Evolutionary conservation across 2,113 vertebrate genomes (phyloP).

Genomic region (Brachypodius melanocephalos): DNA sequence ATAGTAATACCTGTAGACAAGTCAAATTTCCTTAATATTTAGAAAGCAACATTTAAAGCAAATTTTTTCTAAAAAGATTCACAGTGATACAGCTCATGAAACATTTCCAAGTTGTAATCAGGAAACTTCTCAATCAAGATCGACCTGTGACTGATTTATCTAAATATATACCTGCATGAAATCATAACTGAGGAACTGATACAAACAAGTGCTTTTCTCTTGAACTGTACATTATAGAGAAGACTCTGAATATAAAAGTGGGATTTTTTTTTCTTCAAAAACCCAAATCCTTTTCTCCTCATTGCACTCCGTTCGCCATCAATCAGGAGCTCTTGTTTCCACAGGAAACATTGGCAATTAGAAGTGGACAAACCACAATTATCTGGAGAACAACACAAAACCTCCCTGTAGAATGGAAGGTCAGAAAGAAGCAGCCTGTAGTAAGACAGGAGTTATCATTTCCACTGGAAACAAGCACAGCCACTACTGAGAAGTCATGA

Average conservation of each 20-base stretch:
- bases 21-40: neutral
- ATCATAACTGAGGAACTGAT: neutral
- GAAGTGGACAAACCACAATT: neutral
- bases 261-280: neutral
- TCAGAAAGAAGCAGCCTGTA: neutral
- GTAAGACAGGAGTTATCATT: conserved; percentile 36
- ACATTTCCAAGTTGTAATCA: neutral
- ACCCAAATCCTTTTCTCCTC: neutral
- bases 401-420: conserved; percentile 13
- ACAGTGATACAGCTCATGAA: neutral
- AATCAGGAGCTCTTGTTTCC: conserved; percentile 29
- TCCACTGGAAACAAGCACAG: conserved; percentile 61
- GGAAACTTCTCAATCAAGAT: neutral
- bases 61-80: neutral
- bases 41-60: neutral
- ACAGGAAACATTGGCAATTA: conserved; percentile 37
- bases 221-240: neutral
- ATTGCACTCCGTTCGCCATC: neutral
- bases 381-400: neutral
- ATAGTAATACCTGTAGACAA: neutral
- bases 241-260: neutral
- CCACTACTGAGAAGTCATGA: neutral
- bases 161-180: neutral
- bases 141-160: neutral
- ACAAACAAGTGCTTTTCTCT: neutral